Evolutionary conservation across 2,113 vertebrate genomes (phyloP).

Genomic region (Neofelis nebulosa): DNA sequence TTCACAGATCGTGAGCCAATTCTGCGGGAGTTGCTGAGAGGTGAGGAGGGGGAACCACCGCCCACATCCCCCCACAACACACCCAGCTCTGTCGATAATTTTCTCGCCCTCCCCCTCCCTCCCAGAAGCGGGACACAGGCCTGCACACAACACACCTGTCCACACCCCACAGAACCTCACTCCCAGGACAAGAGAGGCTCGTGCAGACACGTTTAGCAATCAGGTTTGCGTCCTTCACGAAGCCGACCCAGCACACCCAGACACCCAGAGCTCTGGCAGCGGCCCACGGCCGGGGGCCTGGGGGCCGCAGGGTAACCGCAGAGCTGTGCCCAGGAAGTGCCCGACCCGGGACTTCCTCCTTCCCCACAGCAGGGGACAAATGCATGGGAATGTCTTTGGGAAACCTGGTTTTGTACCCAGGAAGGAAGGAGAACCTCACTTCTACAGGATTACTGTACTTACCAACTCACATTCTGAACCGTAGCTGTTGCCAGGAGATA

Average conservation of each 20-base stretch:
- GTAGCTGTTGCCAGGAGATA: fast-evolving
- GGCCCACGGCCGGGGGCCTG: fast-evolving
- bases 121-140: not conserved
- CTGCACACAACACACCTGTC: fast-evolving
- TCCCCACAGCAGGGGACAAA: fast-evolving
- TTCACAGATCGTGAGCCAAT: not conserved
- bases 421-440: not conserved
- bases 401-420: not conserved
- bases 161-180: not conserved
- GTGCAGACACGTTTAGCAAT: fast-evolving
- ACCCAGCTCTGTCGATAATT: fast-evolving
- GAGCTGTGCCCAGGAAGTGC: fast-evolving
- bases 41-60: not conserved
- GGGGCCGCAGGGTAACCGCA: fast-evolving
- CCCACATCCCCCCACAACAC: fast-evolving
- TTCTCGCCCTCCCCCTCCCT: not conserved
- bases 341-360: fast-evolving
- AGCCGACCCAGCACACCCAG: not conserved
- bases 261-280: fast-evolving
- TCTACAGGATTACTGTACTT: fast-evolving
- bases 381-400: too few species aligned
- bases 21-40: fast-evolving
- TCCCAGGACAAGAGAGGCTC: not conserved
- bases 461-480: fast-evolving
- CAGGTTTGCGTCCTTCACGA: fast-evolving